Percentiles rank a stretch among this genome's conserved stretches.
Evolutionary conservation across 1,140 invertebrate genomes (phyloP).

Genomic region (Drosophila mauritiana): DNA sequence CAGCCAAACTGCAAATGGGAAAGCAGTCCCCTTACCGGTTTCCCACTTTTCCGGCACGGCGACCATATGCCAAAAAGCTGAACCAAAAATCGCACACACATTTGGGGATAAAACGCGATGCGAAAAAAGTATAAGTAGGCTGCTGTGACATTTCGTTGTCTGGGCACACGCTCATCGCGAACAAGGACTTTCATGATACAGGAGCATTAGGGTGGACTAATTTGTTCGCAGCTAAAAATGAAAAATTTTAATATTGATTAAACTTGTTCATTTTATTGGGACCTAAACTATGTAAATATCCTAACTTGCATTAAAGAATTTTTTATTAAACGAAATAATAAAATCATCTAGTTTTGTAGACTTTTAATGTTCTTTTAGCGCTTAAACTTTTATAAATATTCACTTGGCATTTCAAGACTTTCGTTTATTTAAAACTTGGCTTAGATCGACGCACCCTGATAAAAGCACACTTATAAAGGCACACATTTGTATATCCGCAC

Average conservation of each 20-base stretch:
- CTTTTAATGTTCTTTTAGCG: no score
- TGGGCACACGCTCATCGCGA: conserved; percentile 46
- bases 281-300: no score
- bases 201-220: background rate
- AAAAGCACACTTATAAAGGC: conserved; percentile 16
- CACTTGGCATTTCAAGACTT: background rate
- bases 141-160: conserved; percentile 65
- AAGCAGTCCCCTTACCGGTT: background rate
- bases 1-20: conserved; percentile 21
- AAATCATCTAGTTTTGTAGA: no score
- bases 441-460: conserved; percentile 9
- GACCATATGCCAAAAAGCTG: conserved; percentile 55
- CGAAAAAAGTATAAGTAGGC: conserved; percentile 41
- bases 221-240: background rate
- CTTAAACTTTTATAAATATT: no score
- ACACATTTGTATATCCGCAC: conserved; percentile 30
- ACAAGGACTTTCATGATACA: conserved; percentile 21
- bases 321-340: no score
- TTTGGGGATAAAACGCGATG: conserved; percentile 10
- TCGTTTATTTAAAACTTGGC: background rate
- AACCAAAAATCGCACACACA: conserved; percentile 44
- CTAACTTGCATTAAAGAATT: no score
- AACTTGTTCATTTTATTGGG: no score
- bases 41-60: conserved; percentile 4
- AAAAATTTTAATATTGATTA: background rate